Evolutionary conservation across 1,140 invertebrate genomes (phyloP).

Genomic region (Drosophila bocki): DNA sequence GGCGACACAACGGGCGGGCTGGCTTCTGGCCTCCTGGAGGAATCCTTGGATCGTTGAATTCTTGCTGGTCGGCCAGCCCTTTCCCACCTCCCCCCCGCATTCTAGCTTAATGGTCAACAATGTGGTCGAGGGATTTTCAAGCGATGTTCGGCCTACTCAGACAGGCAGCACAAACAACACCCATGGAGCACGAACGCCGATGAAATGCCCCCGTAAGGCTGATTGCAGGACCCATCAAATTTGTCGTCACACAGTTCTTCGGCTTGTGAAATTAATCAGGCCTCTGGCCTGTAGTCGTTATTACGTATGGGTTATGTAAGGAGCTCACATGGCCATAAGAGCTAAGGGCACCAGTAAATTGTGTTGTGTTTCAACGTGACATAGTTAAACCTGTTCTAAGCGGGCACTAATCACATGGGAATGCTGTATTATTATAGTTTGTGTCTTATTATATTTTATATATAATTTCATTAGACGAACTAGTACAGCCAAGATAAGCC

Average conservation of each 20-base stretch:
- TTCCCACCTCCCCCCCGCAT: neutral
- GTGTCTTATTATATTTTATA: neutral
- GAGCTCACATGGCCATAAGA: neutral
- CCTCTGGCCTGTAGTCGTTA: constrained; percentile 7
- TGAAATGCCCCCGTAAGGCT: constrained; percentile 8
- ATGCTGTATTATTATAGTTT: neutral
- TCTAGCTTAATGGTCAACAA: constrained; percentile 31
- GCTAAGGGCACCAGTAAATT: neutral
- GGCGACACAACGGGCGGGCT: constrained; percentile 38
- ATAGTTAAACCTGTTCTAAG: constrained; percentile 5
- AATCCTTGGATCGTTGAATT: neutral
- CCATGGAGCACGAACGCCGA: neutral
- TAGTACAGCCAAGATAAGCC: neutral
- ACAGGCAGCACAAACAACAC: constrained; percentile 2
- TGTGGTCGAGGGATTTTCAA: constrained; percentile 22
- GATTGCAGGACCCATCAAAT: constrained; percentile 39
- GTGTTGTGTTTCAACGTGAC: neutral
- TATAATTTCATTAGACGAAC: neutral
- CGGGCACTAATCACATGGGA: neutral
- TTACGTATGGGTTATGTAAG: constrained; percentile 24
- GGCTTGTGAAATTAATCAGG: constrained; percentile 27
- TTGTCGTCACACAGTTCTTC: constrained; percentile 33
- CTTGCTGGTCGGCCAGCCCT: neutral
- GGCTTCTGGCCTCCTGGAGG: constrained; percentile 5
- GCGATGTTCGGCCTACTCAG: constrained; percentile 35